Base-by-base conservation (phyloP, 2,113 vertebrate genomes). In the Lycaon pictus region DNA sequence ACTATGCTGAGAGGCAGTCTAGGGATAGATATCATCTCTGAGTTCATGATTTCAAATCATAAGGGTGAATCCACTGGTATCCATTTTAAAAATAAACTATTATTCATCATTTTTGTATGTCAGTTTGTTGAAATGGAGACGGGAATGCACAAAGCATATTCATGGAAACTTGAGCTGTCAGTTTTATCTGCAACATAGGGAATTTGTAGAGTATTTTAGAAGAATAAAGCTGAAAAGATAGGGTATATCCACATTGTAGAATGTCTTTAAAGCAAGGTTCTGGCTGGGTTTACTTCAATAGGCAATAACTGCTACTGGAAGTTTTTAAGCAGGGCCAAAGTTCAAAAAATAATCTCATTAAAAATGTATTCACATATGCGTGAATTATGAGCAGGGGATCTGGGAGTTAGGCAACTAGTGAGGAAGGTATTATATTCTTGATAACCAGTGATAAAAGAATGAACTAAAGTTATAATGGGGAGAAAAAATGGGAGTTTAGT, bases 21-120 rank as follows among this genome's bases (percentile, higher is more conserved):
- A 88, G 25, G 13, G 20, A 71, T 76, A 77, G 17, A 77, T 89
- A 58, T 56, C 74, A 37, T 27, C 55, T 63, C 27, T 82, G 3
- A 11, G 13, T 89, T 94, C 58, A 87, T 82, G 12, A 93, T 81
- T 95, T 93, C 82, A 96, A 77, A 22, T 88, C 32, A 69, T 35
- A 85, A 80, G 19, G 2, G 12, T 96, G 16, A 87, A 74, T 56
- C 13, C 22, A 89, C 25, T 80, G 58, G 72, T 51, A 76, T 72
- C 15, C 51, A 51, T 88, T 95, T 95, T 72, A 51, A 48, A 81
- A 82, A 65, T 79, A 80, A 93, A 1, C n/a, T 60, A 89, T 89
- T 90, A 55, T 60, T 77, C 93, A 29, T 7, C 10, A 22, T 86
- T 69, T 96, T 79, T 95, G 48, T 51, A 77, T 72, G 11, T 86